phyloP scores from a whole-genome alignment of 1,140 invertebrate genomes.

The Monomorium pharaonis region DNA sequence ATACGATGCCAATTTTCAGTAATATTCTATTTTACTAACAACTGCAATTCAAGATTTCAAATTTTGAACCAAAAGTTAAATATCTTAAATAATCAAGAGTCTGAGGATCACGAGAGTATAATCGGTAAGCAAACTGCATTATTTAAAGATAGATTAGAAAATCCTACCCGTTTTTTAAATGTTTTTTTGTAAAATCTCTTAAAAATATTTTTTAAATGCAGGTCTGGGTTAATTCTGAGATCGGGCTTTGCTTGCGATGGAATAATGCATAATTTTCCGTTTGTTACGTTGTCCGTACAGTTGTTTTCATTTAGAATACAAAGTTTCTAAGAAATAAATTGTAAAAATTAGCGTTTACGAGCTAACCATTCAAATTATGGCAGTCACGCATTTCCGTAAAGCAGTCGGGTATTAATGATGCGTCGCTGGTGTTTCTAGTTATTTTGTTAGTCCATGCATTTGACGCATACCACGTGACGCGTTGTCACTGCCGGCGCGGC shows the following conservation, averaged over 20 bases:
- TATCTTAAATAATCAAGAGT: background rate
- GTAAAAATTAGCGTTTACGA: background rate
- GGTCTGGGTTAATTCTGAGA: background rate
- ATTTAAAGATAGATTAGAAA: background rate
- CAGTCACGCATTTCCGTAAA: background rate
- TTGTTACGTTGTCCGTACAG: background rate
- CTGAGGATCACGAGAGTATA: background rate
- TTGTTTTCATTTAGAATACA: background rate
- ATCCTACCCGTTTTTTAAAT: too few relatives aligned
- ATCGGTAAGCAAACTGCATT: background rate
- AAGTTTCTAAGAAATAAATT: background rate
- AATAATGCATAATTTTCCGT: background rate
- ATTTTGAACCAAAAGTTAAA: background rate
- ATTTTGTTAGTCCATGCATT: background rate
- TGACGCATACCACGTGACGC: slow-evolving; percentile 53
- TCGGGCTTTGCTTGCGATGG: background rate
- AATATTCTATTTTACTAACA: background rate
- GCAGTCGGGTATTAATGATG: background rate
- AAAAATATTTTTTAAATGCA: too few relatives aligned
- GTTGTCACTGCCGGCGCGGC: background rate
- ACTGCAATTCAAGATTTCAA: background rate
- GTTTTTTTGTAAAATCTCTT: too few relatives aligned
- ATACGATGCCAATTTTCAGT: background rate
- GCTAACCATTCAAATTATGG: background rate
- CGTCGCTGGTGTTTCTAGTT: background rate